These are phyloP conservation scores for Callinectes sapidus DNA, from an alignment of 2,888 invertebrate genomes.

Conservation along the genomic window DNA sequence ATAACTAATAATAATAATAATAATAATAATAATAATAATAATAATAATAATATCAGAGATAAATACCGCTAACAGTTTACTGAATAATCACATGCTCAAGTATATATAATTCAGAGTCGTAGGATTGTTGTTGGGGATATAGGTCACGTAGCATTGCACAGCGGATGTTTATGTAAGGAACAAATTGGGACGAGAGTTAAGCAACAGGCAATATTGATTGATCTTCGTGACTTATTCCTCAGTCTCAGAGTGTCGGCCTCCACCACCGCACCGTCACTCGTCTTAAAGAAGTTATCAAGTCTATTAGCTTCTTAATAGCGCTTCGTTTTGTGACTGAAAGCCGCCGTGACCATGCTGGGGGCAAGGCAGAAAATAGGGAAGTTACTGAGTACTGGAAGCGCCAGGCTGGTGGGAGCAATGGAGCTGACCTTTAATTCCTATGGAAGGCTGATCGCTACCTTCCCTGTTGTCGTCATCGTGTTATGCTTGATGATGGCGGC, in stretches of 20 bases:
- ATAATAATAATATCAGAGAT: no score
- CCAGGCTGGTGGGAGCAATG: neutral
- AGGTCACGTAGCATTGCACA: neutral
- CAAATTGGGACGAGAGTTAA: neutral
- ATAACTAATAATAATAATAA: no score
- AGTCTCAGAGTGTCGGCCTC: neutral
- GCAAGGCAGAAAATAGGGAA: neutral
- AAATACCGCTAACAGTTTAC: no score
- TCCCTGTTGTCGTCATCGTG: slow-evolving; percentile 63
- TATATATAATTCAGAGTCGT: neutral
- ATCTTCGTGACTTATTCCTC: neutral
- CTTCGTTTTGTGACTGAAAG: neutral
- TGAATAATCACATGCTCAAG: no score
- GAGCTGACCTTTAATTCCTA: slow-evolving; percentile 64
- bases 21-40: no score
- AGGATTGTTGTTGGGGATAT: neutral
- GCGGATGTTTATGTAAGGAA: neutral
- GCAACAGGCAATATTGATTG: neutral
- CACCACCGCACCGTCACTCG: neutral
- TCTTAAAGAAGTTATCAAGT: neutral
- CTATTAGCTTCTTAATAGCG: neutral
- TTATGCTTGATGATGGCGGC: slow-evolving; percentile 63
- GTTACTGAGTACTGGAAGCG: neutral
- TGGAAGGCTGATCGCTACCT: slow-evolving; percentile 62
- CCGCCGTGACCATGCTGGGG: neutral